These are phyloP conservation scores for Aeoliscus strigatus DNA, from an alignment of 2,797 vertebrate species.

Conservation along the genomic window DNA sequence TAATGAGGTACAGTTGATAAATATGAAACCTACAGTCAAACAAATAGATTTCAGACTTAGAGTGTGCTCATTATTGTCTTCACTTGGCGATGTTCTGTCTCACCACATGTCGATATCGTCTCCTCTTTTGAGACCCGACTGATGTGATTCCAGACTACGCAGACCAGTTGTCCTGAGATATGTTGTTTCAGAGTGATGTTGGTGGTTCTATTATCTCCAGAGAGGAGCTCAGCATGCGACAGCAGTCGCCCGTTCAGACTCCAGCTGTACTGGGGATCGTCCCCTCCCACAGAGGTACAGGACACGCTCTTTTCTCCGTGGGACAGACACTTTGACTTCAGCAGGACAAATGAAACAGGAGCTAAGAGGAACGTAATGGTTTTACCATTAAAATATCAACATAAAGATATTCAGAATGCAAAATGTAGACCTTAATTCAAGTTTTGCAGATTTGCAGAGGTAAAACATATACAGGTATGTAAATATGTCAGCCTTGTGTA, in stretches of 20 bases:
- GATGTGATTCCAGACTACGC: conserved; percentile 38
- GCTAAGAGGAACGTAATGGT: conserved; percentile 44
- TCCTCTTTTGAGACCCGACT: accelerated
- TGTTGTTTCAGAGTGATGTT: conserved; percentile 41
- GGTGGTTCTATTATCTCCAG: accelerated
- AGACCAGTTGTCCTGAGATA: conserved; percentile 27
- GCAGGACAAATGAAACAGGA: conserved; percentile 39
- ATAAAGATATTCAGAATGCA: too few species aligned
- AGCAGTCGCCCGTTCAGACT: conserved; percentile 40
- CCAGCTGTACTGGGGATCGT: conserved; percentile 52
- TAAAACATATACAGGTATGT: too few species aligned
- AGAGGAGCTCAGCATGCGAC: conserved; percentile 20
- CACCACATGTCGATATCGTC: conserved; percentile 18
- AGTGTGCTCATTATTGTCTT: too few species aligned
- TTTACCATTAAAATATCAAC: too few species aligned
- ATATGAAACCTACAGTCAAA: background rate
- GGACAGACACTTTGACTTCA: conserved; percentile 44
- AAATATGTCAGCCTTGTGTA: too few species aligned
- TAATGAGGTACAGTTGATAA: conserved; percentile 23
- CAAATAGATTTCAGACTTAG: too few species aligned
- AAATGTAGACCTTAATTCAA: too few species aligned
- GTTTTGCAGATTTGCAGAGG: too few species aligned
- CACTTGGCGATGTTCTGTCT: too few species aligned
- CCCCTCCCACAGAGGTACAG: conserved; percentile 34
- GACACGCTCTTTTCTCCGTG: conserved; percentile 37